phyloP scores from a whole-genome alignment of 2,888 invertebrate species.

The Tinea semifulvella region DNA sequence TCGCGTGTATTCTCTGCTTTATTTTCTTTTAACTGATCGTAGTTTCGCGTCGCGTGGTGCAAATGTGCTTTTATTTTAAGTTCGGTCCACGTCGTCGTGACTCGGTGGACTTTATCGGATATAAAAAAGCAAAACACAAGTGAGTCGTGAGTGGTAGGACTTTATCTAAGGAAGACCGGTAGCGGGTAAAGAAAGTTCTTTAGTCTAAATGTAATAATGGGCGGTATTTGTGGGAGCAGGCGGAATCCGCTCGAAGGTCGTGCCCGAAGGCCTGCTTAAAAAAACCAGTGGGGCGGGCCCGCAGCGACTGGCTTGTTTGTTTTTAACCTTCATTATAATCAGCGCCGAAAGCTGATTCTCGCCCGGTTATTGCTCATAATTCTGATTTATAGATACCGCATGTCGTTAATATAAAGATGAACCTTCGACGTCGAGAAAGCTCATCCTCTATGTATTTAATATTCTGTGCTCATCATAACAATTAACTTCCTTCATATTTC shows the following conservation, averaged over 20 bases:
- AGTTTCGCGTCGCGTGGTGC: conserved; percentile 41
- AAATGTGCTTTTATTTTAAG: conserved; percentile 33
- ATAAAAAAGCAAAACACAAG: conserved; percentile 27
- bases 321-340: conserved; percentile 50
- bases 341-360: conserved; percentile 45
- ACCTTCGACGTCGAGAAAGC: conserved; percentile 28
- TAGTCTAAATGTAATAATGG: conserved; percentile 41
- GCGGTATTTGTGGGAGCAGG: conserved; percentile 19
- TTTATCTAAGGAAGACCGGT: conserved; percentile 38
- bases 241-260: conserved; percentile 20
- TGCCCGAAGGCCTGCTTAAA: conserved; percentile 34
- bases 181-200: conserved; percentile 33
- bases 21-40: conserved; percentile 49
- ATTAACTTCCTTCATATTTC: conserved; percentile 52
- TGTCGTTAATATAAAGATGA: conserved; percentile 52
- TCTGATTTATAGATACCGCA: conserved; percentile 57
- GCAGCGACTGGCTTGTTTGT: conserved; percentile 44
- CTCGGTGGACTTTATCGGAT: conserved; percentile 31
- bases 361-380: conserved; percentile 48
- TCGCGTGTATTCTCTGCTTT: conserved; percentile 29
- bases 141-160: conserved; percentile 22
- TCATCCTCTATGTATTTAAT: conserved; percentile 38
- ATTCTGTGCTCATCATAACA: conserved; percentile 52
- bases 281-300: conserved; percentile 28
- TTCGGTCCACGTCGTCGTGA: conserved; percentile 34